A percentile compares a stretch with the other conserved stretches of the same genome.
phyloP scores from a whole-genome alignment of 1,140 invertebrate species.

The Littorina saxatilis region DNA sequence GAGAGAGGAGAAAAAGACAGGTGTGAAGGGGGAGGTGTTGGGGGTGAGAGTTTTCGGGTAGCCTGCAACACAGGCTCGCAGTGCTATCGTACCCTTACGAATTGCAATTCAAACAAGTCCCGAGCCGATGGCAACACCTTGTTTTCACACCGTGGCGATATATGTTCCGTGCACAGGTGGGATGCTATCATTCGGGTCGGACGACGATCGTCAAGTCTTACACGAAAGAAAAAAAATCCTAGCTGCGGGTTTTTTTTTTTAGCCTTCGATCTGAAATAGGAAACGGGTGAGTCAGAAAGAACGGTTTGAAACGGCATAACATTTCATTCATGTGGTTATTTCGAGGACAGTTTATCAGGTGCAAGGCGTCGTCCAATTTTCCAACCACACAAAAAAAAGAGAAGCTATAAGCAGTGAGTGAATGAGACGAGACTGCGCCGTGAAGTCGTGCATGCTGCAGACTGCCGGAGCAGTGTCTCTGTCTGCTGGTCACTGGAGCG shows the following conservation, averaged over 20 bases:
- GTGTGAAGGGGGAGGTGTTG: not conserved
- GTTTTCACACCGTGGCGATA: slow-evolving; percentile 1
- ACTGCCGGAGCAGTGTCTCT: not conserved
- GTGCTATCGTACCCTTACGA: slow-evolving; percentile 20
- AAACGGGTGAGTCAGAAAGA: not conserved
- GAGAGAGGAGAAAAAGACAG: no score
- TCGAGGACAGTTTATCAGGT: not conserved
- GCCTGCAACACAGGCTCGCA: slow-evolving; percentile 24
- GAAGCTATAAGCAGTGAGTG: no score
- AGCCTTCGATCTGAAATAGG: not conserved
- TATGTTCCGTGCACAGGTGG: not conserved
- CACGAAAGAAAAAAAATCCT: no score
- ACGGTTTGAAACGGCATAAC: not conserved
- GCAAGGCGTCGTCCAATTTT: not conserved
- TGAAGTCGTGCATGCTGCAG: not conserved
- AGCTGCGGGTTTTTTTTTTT: not conserved
- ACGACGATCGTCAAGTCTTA: not conserved
- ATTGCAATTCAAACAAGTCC: slow-evolving; percentile 8
- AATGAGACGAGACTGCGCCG: not conserved
- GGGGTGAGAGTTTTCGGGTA: not conserved
- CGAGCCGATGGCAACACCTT: not conserved
- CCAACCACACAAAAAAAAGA: no score
- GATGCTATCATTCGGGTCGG: not conserved
- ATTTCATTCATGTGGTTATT: not conserved
- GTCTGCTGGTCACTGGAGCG: not conserved